Percentiles rank a stretch among this genome's conserved stretches.
Conservation (phyloP, 2,797 vertebrate species). For the Chloroceryle amazona region DNA sequence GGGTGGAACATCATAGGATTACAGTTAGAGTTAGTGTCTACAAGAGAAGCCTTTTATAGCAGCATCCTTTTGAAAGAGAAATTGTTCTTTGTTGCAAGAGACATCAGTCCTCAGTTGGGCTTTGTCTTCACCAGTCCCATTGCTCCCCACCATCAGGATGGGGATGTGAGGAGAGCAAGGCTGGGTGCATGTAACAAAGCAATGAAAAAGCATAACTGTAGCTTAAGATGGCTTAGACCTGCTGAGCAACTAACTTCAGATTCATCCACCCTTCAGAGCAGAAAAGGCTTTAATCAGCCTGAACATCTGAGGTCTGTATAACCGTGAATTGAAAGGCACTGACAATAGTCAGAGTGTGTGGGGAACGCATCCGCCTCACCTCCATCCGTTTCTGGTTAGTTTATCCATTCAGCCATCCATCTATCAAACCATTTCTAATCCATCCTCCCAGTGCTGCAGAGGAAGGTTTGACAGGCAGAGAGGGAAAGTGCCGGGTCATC, state of each 20-base stretch:
- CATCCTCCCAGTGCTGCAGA: not conserved
- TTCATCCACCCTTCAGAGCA: not conserved
- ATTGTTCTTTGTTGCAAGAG: not conserved
- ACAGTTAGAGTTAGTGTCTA: not conserved
- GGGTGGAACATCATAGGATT: accelerated
- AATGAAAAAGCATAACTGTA: not conserved
- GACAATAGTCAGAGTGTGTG: not conserved
- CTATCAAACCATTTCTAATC: constrained; percentile 36
- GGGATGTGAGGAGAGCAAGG: not conserved
- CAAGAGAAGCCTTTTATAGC: not conserved
- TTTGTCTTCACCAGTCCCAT: not conserved
- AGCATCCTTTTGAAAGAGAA: not conserved
- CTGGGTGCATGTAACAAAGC: not conserved
- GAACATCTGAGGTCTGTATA: not conserved
- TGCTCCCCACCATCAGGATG: not conserved
- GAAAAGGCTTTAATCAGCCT: not conserved
- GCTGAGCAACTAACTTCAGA: not conserved
- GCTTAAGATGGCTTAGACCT: not conserved
- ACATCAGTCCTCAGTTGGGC: not conserved
- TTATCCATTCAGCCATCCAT: not conserved
- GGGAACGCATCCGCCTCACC: not conserved
- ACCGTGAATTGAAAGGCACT: not conserved
- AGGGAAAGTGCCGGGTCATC: constrained; percentile 16
- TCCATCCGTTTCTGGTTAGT: constrained; percentile 23
- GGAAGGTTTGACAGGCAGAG: not conserved